Conservation (phyloP, 2,888 invertebrate genomes). For the Drosophila gaucha region DNA sequence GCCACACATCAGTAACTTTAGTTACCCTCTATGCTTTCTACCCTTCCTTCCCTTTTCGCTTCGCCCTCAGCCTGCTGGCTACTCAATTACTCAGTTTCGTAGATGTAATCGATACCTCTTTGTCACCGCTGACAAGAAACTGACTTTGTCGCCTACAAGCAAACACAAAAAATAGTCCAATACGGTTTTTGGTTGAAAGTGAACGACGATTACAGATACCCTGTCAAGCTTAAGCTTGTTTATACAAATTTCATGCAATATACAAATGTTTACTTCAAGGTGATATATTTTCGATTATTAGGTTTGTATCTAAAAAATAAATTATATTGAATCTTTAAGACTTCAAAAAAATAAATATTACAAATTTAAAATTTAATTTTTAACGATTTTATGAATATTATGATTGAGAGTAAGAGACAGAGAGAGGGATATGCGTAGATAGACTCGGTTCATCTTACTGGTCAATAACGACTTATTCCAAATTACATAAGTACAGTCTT, state of each 20-base stretch:
- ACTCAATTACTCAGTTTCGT: slow-evolving; percentile 41
- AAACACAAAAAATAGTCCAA: slow-evolving; percentile 12
- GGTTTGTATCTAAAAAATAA: too few relatives aligned
- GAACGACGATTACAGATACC: neutral
- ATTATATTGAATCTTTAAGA: too few relatives aligned
- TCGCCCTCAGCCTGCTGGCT: slow-evolving; percentile 1
- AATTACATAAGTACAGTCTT: too few relatives aligned
- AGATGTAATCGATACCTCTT: slow-evolving; percentile 66
- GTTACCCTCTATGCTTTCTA: slow-evolving; percentile 1
- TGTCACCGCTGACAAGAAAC: slow-evolving; percentile 34
- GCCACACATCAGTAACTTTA: slow-evolving; percentile 35
- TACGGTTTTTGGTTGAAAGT: neutral
- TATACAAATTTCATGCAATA: neutral
- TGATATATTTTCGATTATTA: too few relatives aligned
- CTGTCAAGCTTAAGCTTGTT: neutral
- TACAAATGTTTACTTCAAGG: too few relatives aligned
- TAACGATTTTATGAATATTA: too few relatives aligned
- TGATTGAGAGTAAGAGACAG: neutral
- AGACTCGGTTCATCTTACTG: too few relatives aligned
- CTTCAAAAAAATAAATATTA: too few relatives aligned
- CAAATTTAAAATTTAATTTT: too few relatives aligned
- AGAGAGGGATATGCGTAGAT: neutral
- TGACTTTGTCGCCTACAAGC: slow-evolving; percentile 53
- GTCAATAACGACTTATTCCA: too few relatives aligned
- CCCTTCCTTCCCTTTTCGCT: neutral